Percentiles rank a stretch among this genome's conserved stretches.
Conservation (phyloP, 2,797 vertebrate genomes). For the Podargus strigoides region DNA sequence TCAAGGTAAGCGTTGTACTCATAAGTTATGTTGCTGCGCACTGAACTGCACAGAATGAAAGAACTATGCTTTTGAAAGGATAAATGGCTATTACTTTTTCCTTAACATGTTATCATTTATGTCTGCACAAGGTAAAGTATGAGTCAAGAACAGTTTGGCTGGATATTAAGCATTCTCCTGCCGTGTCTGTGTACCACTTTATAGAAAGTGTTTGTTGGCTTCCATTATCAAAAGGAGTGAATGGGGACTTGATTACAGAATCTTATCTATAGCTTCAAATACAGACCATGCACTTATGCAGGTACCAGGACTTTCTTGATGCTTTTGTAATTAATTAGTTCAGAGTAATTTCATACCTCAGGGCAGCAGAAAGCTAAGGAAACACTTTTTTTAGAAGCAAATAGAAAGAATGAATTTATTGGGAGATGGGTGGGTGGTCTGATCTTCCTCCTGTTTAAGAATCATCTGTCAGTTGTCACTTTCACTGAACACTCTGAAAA, state of each 20-base stretch:
- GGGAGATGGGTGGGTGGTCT: accelerated
- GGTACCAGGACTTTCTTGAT: neutral
- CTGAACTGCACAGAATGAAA: slow-evolving; percentile 7
- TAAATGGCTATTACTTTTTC: slow-evolving; percentile 32
- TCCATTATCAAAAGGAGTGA: neutral
- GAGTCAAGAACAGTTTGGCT: neutral
- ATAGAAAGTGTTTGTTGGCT: neutral
- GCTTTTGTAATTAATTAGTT: neutral
- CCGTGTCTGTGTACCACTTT: neutral
- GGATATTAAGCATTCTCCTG: neutral
- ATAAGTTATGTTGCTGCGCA: neutral
- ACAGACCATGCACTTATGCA: neutral
- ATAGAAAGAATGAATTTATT: neutral
- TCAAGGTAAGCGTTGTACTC: neutral
- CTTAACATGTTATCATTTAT: neutral
- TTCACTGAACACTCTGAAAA: neutral
- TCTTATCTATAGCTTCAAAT: neutral
- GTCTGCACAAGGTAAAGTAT: neutral
- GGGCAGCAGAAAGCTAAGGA: neutral
- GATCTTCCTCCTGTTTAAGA: neutral
- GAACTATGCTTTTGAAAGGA: slow-evolving; percentile 4
- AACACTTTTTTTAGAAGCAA: neutral
- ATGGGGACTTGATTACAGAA: neutral
- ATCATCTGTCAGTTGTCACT: neutral
- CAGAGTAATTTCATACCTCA: neutral